phyloP scores from a whole-genome alignment of 2,113 vertebrate genomes.

The Acrocephalus arundinaceus region DNA sequence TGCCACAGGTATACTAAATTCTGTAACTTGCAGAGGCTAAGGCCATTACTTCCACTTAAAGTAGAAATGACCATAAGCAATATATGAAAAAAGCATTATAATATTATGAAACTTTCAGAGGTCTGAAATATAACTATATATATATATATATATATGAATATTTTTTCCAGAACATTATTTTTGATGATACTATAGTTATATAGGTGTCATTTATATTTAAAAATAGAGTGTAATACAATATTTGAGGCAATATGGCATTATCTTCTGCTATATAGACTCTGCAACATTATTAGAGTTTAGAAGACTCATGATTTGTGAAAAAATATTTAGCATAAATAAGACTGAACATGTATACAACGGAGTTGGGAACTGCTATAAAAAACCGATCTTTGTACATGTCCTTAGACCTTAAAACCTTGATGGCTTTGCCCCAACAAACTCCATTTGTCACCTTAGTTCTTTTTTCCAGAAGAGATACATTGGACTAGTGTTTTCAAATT shows the following conservation, averaged over 20 bases:
- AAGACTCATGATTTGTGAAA: not conserved
- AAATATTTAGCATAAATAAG: not conserved
- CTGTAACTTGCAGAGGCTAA: not conserved
- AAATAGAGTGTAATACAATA: not conserved
- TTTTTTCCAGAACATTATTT: not conserved
- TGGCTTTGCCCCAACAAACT: not conserved
- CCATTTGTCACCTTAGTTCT: not conserved
- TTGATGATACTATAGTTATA: not conserved
- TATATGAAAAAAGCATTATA: not conserved
- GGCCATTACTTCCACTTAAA: not conserved
- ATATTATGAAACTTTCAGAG: not conserved
- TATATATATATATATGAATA: too few species aligned
- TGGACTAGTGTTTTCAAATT: not conserved
- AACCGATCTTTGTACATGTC: not conserved
- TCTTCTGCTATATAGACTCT: not conserved
- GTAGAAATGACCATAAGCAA: not conserved
- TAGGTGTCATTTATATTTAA: not conserved
- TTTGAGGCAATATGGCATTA: not conserved
- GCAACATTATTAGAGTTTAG: not conserved
- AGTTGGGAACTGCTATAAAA: not conserved
- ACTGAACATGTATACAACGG: not conserved
- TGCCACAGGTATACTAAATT: not conserved
- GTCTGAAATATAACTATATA: not conserved
- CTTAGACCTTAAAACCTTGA: not conserved
- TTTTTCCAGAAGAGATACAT: not conserved